Conservation (phyloP, 2,797 vertebrate species). For the Galagoides demidoff region DNA sequence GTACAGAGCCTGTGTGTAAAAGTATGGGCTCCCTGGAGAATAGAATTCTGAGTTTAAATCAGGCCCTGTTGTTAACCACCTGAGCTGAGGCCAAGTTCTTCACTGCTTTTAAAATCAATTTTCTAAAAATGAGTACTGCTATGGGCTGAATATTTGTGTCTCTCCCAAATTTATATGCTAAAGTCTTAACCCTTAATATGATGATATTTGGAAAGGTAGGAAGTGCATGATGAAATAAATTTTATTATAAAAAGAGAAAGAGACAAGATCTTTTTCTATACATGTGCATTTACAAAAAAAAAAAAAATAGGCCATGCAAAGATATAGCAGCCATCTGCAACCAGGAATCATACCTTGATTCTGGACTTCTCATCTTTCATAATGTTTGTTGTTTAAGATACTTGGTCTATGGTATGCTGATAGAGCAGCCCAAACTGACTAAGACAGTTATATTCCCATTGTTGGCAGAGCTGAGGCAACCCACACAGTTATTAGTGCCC, state of each 20-base stretch:
- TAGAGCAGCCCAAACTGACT: background rate
- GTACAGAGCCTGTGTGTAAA: background rate
- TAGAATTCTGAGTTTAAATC: background rate
- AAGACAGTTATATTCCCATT: background rate
- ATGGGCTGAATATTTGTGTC: background rate
- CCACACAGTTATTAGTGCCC: background rate
- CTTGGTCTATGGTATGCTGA: background rate
- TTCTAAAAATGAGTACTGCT: background rate
- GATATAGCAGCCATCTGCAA: background rate
- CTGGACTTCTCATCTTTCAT: background rate
- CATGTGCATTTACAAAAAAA: background rate
- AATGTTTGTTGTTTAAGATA: background rate
- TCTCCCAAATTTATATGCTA: background rate
- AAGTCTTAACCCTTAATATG: background rate
- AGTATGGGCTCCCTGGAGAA: background rate
- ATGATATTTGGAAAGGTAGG: background rate
- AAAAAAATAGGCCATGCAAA: background rate
- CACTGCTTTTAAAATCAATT: background rate
- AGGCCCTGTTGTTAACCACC: background rate
- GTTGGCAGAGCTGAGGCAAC: background rate
- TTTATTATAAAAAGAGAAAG: background rate
- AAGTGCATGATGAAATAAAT: background rate
- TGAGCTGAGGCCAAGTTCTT: background rate
- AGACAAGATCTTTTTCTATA: background rate
- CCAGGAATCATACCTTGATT: background rate